These are phyloP conservation scores for Lithobates pipiens DNA, from an alignment of 2,797 vertebrate genomes.

Conservation along the genomic window DNA sequence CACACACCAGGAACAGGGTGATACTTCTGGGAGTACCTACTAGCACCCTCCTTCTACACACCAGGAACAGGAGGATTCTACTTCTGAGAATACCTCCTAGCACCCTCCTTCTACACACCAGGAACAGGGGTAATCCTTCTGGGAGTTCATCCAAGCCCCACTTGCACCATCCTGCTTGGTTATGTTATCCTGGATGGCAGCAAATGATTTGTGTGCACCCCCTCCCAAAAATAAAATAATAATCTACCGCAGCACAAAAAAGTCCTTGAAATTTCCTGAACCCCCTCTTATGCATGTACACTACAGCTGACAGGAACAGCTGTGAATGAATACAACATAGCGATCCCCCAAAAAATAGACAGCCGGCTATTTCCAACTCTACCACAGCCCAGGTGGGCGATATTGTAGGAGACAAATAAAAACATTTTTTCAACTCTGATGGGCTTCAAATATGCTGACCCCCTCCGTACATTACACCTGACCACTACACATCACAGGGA, in stretches of 20 bases:
- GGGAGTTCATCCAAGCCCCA: too few relatives aligned
- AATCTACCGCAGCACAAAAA: background rate
- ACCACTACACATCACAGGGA: too few relatives aligned
- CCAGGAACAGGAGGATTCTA: background rate
- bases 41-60: too few relatives aligned
- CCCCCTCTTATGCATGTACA: background rate
- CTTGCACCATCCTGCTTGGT: too few relatives aligned
- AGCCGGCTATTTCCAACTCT: background rate
- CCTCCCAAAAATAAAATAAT: background rate
- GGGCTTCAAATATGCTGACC: background rate
- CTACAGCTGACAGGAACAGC: background rate
- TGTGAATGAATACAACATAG: background rate
- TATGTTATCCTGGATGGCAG: background rate
- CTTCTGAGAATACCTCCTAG: background rate
- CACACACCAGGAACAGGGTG: too few relatives aligned
- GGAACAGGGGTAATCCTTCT: too few relatives aligned
- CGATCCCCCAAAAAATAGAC: background rate
- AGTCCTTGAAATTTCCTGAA: background rate
- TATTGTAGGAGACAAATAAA: background rate
- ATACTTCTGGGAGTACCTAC: too few relatives aligned
- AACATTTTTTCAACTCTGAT: background rate
- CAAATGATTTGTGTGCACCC: background rate
- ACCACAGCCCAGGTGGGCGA: background rate
- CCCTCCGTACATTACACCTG: background rate
- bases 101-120: too few relatives aligned